Percentiles rank a stretch among this genome's conserved stretches.
These are phyloP conservation scores for Garrulus glandarius DNA, from an alignment of 2,797 vertebrate genomes.

Conservation along the genomic window DNA sequence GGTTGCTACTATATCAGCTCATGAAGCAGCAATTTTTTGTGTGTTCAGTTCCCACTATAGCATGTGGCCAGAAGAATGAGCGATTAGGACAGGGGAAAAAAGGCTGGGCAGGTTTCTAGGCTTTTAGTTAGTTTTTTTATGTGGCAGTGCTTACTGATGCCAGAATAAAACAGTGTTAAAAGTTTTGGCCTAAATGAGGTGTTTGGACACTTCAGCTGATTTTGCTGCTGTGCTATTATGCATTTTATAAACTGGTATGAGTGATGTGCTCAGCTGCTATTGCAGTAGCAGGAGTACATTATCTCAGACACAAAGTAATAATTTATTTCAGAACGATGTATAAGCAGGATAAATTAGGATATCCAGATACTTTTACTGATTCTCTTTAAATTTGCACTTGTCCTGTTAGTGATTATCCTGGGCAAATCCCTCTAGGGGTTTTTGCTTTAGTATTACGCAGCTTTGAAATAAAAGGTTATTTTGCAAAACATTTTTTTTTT, in stretches of 20 bases:
- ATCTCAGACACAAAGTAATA: not conserved
- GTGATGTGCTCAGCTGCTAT: not conserved
- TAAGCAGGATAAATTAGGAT: not conserved
- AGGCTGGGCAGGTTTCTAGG: not conserved
- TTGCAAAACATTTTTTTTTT: not conserved
- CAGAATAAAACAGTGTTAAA: not conserved
- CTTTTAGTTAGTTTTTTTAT: not conserved
- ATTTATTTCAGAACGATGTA: not conserved
- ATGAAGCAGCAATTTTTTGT: not conserved
- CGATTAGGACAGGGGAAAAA: not conserved
- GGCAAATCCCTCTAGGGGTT: not conserved
- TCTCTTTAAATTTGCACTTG: not conserved
- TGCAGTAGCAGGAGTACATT: not conserved
- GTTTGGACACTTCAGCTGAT: not conserved
- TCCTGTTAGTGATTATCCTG: not conserved
- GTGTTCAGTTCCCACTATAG: not conserved
- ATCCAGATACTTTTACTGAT: not conserved
- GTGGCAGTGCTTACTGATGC: not conserved
- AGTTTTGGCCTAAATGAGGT: not conserved
- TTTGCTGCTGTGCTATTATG: not conserved
- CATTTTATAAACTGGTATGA: not conserved
- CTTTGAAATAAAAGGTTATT: not conserved
- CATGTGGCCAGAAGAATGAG: not conserved
- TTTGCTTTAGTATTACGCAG: not conserved
- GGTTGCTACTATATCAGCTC: not conserved